Percentiles rank a stretch among this genome's conserved stretches.
Evolutionary conservation across 1,140 invertebrate species (phyloP).

Genomic region (Achroia grisella): DNA sequence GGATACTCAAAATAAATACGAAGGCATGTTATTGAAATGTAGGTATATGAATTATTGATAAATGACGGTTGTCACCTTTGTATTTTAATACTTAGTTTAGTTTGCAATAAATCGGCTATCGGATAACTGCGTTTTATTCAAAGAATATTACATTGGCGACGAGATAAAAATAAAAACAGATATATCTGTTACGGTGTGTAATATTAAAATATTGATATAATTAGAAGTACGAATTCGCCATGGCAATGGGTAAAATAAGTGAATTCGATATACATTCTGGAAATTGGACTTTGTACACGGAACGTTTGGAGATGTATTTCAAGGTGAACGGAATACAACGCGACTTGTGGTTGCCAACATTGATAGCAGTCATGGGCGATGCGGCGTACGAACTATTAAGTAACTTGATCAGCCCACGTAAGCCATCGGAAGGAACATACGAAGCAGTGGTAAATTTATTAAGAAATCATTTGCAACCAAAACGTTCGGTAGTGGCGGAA

Average conservation of each 20-base stretch:
- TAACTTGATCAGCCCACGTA: not conserved
- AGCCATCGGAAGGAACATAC: slow-evolving; percentile 4
- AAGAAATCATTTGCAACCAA: slow-evolving; percentile 9
- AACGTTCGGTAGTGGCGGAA: slow-evolving; percentile 6
- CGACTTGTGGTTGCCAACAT: not conserved
- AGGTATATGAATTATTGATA: too few species aligned
- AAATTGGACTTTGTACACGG: not conserved
- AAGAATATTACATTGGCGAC: too few species aligned
- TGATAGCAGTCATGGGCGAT: not conserved
- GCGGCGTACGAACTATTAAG: not conserved
- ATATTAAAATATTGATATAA: too few species aligned
- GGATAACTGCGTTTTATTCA: too few species aligned
- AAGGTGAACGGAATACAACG: not conserved
- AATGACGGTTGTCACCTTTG: too few species aligned
- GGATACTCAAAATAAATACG: too few species aligned
- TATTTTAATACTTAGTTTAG: too few species aligned
- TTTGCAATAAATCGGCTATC: too few species aligned
- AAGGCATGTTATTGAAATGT: too few species aligned
- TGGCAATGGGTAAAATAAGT: not conserved
- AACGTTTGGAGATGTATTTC: slow-evolving; percentile 5
- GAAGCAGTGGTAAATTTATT: not conserved
- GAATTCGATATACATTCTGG: slow-evolving; percentile 1
- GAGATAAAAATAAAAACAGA: too few species aligned
- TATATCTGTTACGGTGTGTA: too few species aligned
- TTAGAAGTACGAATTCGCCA: too few species aligned